Percentiles rank a stretch among this genome's conserved stretches.
These are phyloP conservation scores for Ennomos fuscantarius DNA, from an alignment of 2,888 invertebrate species.

Conservation along the genomic window DNA sequence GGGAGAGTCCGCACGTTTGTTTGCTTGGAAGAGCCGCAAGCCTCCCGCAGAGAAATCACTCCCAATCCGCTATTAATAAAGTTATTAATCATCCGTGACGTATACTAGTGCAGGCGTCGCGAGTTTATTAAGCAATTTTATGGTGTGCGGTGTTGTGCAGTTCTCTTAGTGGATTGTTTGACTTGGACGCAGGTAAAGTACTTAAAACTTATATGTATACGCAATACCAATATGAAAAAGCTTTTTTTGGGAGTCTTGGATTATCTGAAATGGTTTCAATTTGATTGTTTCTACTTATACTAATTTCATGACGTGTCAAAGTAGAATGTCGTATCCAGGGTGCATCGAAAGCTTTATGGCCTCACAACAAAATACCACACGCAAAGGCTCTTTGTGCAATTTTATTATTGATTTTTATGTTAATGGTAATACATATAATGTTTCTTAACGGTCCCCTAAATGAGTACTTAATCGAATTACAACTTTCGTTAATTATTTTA, in stretches of 20 bases:
- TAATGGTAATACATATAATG: not conserved
- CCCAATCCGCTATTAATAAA: constrained; percentile 57
- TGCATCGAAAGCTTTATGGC: too few species aligned
- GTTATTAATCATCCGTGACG: constrained; percentile 48
- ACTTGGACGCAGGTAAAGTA: constrained; percentile 31
- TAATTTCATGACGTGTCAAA: too few species aligned
- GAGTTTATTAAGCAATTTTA: constrained; percentile 13
- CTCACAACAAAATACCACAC: too few species aligned
- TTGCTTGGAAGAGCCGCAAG: constrained; percentile 30
- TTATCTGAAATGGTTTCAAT: too few species aligned
- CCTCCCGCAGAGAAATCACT: constrained; percentile 62
- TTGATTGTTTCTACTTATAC: too few species aligned
- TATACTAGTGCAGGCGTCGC: constrained; percentile 29
- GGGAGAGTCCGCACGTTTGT: constrained; percentile 46
- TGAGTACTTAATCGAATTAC: not conserved
- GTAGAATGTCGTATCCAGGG: too few species aligned
- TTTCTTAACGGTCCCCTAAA: not conserved
- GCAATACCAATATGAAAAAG: not conserved
- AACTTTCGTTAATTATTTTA: not conserved
- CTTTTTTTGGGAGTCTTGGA: not conserved
- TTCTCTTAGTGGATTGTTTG: constrained; percentile 36
- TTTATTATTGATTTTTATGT: too few species aligned
- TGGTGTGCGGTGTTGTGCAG: constrained; percentile 34
- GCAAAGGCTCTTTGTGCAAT: too few species aligned
- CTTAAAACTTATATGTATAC: not conserved